Conservation (phyloP, 2,797 vertebrate species). For the Lagorchestes hirsutus region DNA sequence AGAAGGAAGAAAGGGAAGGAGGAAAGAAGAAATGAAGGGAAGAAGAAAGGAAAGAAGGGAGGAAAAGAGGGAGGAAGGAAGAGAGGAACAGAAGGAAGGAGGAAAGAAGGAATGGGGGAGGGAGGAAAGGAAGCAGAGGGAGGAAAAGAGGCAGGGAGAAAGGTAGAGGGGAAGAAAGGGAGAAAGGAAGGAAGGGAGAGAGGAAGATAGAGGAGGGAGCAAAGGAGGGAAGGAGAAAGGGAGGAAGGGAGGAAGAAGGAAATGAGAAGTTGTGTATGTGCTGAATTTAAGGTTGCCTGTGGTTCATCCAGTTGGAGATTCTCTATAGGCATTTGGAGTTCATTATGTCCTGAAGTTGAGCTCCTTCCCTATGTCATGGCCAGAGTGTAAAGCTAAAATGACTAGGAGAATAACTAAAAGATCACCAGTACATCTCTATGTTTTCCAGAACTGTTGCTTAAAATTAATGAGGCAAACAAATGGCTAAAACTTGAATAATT, state of each 20-base stretch:
- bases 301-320: not conserved
- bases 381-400: not conserved
- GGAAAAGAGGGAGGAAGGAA: not conserved
- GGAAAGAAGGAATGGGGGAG: not conserved
- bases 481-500: not conserved
- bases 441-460: not conserved
- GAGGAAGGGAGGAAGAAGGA: not conserved
- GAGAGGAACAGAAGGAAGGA: no score
- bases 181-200: no score
- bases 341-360: not conserved
- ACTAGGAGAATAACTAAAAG: not conserved
- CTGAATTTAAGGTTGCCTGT: not conserved
- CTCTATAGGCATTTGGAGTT: not conserved
- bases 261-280: not conserved
- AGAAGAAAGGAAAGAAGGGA: fast-evolving
- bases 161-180: no score
- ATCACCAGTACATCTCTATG: not conserved
- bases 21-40: fast-evolving
- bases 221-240: no score
- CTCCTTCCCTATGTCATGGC: not conserved
- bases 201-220: no score
- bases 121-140: no score
- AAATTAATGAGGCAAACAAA: not conserved
- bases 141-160: no score
- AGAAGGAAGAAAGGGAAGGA: no score